Conservation (phyloP, 2,888 invertebrate species). For the Hypselothyrea guttata region DNA sequence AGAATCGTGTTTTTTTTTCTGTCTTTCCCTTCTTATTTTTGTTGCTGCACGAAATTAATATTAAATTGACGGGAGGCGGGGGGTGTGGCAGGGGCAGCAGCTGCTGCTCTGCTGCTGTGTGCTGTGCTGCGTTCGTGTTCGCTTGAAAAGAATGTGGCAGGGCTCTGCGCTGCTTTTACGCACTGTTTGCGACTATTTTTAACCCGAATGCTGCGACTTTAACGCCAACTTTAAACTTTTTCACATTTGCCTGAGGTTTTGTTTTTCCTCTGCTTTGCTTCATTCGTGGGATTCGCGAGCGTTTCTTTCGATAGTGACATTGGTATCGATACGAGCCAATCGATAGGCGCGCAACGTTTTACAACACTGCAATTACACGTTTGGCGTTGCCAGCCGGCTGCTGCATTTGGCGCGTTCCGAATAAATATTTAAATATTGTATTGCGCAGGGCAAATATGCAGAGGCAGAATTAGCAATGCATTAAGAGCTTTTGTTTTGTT, state of each 20-base stretch:
- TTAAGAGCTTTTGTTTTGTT: conserved; percentile 8
- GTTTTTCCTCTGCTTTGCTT: conserved; percentile 45
- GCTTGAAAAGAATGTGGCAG: neutral
- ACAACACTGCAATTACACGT: conserved; percentile 19
- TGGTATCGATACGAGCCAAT: neutral
- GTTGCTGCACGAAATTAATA: conserved; percentile 37
- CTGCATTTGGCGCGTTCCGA: conserved; percentile 34
- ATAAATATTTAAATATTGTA: conserved; percentile 10
- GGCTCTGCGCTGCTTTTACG: neutral
- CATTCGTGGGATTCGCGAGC: conserved; percentile 21
- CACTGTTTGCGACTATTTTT: neutral
- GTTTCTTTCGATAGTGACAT: conserved; percentile 15
- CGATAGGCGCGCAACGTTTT: conserved; percentile 5
- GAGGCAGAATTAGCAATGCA: conserved; percentile 5
- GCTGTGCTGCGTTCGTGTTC: neutral
- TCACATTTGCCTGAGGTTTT: conserved; percentile 52
- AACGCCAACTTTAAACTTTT: conserved; percentile 59
- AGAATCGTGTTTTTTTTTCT: conserved; percentile 45
- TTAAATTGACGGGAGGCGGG: conserved; percentile 27
- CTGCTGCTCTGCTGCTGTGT: neutral
- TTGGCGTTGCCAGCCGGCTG: conserved; percentile 39
- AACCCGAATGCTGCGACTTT: conserved; percentile 3
- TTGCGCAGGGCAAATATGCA: neutral
- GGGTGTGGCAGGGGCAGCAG: conserved; percentile 8
- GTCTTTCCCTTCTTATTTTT: conserved; percentile 1